phyloP scores from a whole-genome alignment of 2,797 vertebrate species.

The Periparus ater region DNA sequence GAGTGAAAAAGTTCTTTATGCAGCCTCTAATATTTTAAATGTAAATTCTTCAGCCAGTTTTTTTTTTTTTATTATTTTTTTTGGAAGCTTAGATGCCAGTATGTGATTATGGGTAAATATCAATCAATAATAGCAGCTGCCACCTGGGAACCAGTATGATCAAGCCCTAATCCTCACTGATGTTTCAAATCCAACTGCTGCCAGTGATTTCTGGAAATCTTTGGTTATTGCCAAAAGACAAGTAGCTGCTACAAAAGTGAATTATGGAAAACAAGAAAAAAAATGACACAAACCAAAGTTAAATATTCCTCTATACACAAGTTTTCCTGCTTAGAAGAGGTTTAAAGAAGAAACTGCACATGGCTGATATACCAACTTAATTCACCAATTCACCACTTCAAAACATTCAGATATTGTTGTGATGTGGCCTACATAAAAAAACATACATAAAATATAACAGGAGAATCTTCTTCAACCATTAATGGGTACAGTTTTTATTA shows the following conservation, averaged over 20 bases:
- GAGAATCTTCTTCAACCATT: background rate
- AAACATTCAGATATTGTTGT: background rate
- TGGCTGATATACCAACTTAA: background rate
- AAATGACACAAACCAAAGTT: background rate
- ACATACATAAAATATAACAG: background rate
- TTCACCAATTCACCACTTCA: background rate
- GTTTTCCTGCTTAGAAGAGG: background rate
- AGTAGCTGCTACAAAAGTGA: background rate
- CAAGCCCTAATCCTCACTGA: background rate
- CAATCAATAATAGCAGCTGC: background rate
- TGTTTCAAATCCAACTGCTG: background rate
- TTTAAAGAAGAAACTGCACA: background rate
- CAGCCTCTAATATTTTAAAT: background rate
- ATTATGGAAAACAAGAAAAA: background rate
- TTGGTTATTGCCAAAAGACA: background rate
- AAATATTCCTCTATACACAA: background rate
- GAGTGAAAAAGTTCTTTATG: background rate
- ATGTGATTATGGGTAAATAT: background rate
- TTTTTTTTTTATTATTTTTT: background rate
- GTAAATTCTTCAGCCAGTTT: background rate
- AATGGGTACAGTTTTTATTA: background rate
- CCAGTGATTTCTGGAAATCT: background rate
- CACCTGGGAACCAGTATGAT: background rate
- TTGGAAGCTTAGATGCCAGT: background rate
- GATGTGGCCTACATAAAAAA: background rate